Percentiles rank a stretch among this genome's conserved stretches.
These are phyloP conservation scores for Polyommatus icarus DNA, from an alignment of 2,888 invertebrate species.

Conservation along the genomic window DNA sequence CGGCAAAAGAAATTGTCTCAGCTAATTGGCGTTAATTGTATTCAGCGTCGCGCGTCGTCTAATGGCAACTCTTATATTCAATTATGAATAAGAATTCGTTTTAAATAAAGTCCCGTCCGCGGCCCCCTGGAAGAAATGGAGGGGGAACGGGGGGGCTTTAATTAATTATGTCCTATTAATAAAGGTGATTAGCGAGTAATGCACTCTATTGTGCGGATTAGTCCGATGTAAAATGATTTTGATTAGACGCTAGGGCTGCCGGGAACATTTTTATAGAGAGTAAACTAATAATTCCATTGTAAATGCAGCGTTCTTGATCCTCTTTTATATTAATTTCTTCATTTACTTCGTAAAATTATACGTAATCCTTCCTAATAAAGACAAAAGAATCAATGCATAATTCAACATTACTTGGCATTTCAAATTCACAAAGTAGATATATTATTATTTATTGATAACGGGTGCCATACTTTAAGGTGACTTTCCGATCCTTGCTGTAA, in stretches of 20 bases:
- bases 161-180: constrained; percentile 39
- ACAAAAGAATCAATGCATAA: no score
- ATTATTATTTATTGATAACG: no score
- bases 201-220: constrained; percentile 36
- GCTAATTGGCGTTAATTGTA: background rate
- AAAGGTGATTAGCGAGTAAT: constrained; percentile 39
- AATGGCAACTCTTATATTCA: constrained; percentile 26
- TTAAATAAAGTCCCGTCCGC: constrained; percentile 4
- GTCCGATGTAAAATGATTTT: background rate
- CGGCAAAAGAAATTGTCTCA: background rate
- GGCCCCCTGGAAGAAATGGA: background rate
- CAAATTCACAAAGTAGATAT: no score
- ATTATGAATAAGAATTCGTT: constrained; percentile 22
- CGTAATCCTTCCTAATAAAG: no score
- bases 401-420: no score
- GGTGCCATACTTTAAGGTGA: no score
- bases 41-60: background rate
- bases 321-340: no score
- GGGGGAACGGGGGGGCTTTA: constrained; percentile 13
- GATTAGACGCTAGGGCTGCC: background rate
- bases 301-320: no score
- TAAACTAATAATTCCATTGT: background rate
- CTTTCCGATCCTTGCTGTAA: no score
- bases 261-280: background rate
- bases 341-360: no score